A percentile compares a stretch with the other conserved stretches of the same genome.
phyloP scores from a whole-genome alignment of 2,888 invertebrate species.

The Heliconius cydno region DNA sequence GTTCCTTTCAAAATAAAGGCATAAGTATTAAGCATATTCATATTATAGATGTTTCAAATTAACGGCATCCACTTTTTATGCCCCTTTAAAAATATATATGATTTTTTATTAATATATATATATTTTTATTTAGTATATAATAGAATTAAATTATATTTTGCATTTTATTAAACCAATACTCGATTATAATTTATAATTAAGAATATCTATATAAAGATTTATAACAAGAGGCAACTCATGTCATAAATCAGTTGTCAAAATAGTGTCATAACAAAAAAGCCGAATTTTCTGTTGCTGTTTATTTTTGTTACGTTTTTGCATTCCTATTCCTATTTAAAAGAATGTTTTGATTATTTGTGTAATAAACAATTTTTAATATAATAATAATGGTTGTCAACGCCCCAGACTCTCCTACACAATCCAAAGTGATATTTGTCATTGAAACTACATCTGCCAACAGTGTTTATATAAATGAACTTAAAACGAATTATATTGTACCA shows the following conservation, averaged over 20 bases:
- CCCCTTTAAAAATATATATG: no score
- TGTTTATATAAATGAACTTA: slow-evolving; percentile 94
- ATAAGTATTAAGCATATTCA: no score
- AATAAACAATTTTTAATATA: neutral
- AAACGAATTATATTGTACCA: slow-evolving; percentile 94
- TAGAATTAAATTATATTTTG: no score
- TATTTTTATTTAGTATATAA: no score
- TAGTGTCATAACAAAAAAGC: slow-evolving; percentile 23
- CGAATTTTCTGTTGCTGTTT: slow-evolving; percentile 5
- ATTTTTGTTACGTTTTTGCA: slow-evolving; percentile 7
- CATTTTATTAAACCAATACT: no score
- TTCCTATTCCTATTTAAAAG: neutral
- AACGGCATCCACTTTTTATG: neutral
- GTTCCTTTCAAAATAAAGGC: no score
- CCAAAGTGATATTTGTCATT: slow-evolving; percentile 95
- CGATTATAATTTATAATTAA: no score
- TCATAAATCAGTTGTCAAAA: slow-evolving; percentile 14
- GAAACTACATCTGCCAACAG: slow-evolving; percentile 96
- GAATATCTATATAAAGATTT: neutral
- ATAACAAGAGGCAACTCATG: neutral
- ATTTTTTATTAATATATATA: no score
- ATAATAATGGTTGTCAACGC: slow-evolving; percentile 73
- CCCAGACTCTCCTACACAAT: slow-evolving; percentile 77
- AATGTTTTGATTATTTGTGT: slow-evolving; percentile 12
- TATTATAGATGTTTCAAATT: neutral